phyloP scores from a whole-genome alignment of 2,113 vertebrate genomes.

The Pogona vitticeps region DNA sequence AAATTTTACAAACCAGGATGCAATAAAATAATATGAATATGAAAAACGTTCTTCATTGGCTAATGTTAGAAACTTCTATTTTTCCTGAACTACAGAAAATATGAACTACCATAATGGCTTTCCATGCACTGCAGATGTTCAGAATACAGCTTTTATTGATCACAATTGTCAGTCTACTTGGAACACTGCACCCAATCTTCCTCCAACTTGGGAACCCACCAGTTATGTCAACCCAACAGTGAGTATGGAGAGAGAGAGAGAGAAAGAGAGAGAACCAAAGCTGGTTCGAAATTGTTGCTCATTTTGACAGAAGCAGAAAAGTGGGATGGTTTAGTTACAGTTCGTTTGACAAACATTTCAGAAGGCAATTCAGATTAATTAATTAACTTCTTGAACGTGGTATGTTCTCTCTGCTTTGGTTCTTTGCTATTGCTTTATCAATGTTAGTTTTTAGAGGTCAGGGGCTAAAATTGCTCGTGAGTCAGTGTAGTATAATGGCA shows the following conservation, averaged over 20 bases:
- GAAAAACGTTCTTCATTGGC: background rate
- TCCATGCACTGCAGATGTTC: constrained; percentile 72
- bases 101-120: constrained; percentile 79
- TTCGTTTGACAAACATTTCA: background rate
- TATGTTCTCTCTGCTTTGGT: background rate
- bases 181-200: constrained; percentile 67
- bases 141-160: constrained; percentile 75
- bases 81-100: constrained; percentile 73
- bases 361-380: background rate
- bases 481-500: background rate
- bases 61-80: background rate
- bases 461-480: background rate
- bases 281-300: background rate
- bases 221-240: constrained; percentile 75
- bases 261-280: background rate
- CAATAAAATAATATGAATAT: no score
- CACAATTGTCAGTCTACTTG: constrained; percentile 76
- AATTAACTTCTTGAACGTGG: background rate
- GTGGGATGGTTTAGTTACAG: background rate
- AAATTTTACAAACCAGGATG: no score
- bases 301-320: background rate
- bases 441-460: background rate
- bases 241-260: constrained; percentile 53
- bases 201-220: constrained; percentile 75
- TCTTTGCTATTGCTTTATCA: background rate